These are phyloP conservation scores for Coilia nasus DNA, from an alignment of 2,797 vertebrate genomes.

Conservation along the genomic window DNA sequence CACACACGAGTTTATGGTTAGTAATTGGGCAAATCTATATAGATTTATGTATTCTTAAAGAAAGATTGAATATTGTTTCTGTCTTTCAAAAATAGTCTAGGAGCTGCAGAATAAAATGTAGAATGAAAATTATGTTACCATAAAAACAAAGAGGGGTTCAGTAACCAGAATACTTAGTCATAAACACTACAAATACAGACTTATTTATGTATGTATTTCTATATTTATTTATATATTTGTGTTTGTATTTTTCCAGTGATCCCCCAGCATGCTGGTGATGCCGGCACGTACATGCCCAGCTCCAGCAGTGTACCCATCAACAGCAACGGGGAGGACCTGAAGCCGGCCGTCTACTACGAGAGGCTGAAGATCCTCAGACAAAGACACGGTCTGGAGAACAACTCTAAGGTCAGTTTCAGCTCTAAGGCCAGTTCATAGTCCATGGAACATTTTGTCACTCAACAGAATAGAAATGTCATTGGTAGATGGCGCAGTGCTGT, in stretches of 20 bases:
- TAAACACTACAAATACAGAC: too few species aligned
- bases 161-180: too few species aligned
- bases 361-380: slow-evolving; percentile 95
- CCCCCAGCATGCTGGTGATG: slow-evolving; percentile 82
- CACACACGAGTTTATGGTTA: too few species aligned
- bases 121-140: too few species aligned
- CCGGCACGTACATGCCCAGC: slow-evolving; percentile 44
- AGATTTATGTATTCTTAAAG: too few species aligned
- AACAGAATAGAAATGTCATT: too few species aligned
- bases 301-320: slow-evolving; percentile 69
- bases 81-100: too few species aligned
- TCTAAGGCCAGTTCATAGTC: background rate
- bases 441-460: background rate
- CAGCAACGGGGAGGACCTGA: slow-evolving; percentile 89
- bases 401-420: slow-evolving; percentile 79
- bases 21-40: too few species aligned
- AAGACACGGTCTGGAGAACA: slow-evolving; percentile 94
- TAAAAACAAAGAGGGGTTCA: too few species aligned
- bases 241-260: slow-evolving; percentile 74
- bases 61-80: too few species aligned
- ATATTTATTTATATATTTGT: slow-evolving; percentile 20
- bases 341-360: slow-evolving; percentile 94
- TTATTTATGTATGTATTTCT: background rate
- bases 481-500: too few species aligned
- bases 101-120: too few species aligned